These are phyloP conservation scores for Anneissia japonica DNA, from an alignment of 35 echinoderm and acorn worm genomes.

Conservation along the genomic window DNA sequence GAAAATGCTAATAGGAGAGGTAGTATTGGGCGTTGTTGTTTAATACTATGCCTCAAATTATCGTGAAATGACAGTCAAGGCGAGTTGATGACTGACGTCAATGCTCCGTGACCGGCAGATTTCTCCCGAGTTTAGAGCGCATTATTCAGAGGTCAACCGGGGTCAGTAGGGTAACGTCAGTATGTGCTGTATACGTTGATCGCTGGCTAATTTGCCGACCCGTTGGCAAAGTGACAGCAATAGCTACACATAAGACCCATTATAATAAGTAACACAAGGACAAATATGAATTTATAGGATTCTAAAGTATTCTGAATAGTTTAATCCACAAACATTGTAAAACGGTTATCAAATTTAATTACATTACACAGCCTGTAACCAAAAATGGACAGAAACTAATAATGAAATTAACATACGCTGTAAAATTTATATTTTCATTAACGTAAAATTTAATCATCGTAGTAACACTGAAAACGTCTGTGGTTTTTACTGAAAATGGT, in stretches of 20 bases:
- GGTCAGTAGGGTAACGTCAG: neutral
- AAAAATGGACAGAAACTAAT: too few species aligned
- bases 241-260: neutral
- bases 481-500: too few species aligned
- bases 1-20: neutral
- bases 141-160: neutral
- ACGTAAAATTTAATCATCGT: too few species aligned
- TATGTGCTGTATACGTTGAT: neutral
- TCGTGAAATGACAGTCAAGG: neutral
- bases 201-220: neutral
- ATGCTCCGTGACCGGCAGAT: neutral
- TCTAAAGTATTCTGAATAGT: neutral
- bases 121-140: neutral
- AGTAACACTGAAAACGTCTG: too few species aligned
- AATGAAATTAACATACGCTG: too few species aligned
- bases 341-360: neutral
- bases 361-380: neutral
- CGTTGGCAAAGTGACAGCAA: neutral
- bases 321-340: neutral
- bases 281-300: neutral
- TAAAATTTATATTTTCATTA: too few species aligned
- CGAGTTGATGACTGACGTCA: neutral
- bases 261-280: neutral
- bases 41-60: neutral
- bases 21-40: neutral